phyloP scores from a whole-genome alignment of 2,797 vertebrate species.

The Acropternis orthonyx region DNA sequence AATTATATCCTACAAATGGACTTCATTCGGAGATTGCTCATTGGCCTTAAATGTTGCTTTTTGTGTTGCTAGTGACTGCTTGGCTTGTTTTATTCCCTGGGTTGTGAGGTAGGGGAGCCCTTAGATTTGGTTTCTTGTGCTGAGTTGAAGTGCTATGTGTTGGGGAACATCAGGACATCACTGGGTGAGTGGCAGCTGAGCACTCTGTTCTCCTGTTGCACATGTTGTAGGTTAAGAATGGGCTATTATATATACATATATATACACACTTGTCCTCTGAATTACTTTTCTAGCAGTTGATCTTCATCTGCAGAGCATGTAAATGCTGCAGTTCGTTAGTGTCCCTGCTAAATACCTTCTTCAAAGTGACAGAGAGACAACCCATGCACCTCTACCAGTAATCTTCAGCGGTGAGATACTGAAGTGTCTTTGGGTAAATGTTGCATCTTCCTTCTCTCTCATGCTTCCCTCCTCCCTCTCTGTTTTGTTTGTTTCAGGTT shows the following conservation, averaged over 20 bases:
- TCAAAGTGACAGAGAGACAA: constrained; percentile 64
- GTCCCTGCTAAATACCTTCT: constrained; percentile 38
- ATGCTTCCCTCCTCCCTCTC: constrained; percentile 71
- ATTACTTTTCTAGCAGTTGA: neutral
- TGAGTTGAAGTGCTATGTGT: neutral
- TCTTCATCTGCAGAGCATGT: neutral
- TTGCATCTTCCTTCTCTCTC: constrained; percentile 61
- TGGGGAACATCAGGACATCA: neutral
- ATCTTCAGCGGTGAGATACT: constrained; percentile 33
- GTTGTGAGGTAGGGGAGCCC: neutral
- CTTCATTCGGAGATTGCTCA: neutral
- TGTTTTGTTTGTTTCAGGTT: constrained; percentile 77
- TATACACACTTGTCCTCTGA: neutral
- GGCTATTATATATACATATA: neutral
- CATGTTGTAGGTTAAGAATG: neutral
- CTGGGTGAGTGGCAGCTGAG: neutral
- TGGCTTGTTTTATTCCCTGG: neutral
- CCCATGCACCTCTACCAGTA: constrained; percentile 38
- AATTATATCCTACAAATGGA: neutral
- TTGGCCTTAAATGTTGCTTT: neutral
- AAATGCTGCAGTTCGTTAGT: constrained; percentile 25
- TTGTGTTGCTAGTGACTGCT: neutral
- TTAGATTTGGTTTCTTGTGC: neutral
- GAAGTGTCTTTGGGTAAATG: constrained; percentile 41
- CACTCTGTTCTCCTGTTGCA: neutral